A percentile compares a stretch with the other conserved stretches of the same genome.
These are phyloP conservation scores for Ardeotis arabs DNA, from an alignment of 2,113 vertebrate species.

Conservation along the genomic window DNA sequence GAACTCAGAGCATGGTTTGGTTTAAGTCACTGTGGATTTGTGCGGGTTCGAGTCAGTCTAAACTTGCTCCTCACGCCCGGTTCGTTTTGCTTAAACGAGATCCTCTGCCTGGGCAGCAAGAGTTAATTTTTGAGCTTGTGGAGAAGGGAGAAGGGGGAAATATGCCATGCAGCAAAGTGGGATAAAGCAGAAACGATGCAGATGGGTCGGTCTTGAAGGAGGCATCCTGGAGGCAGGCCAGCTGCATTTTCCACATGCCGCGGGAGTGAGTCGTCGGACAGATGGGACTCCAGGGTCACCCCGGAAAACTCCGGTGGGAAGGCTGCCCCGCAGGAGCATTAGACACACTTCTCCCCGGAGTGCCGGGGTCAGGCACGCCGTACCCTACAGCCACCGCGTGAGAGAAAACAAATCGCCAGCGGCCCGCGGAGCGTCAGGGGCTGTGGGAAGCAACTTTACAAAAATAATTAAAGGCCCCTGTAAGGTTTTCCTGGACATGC, in stretches of 20 bases:
- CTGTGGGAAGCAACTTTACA: conserved; percentile 39
- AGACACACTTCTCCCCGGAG: not conserved
- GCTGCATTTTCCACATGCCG: conserved; percentile 50
- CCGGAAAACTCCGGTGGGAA: conserved; percentile 24
- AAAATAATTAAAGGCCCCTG: conserved; percentile 28
- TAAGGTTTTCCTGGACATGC: not conserved
- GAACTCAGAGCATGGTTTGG: not conserved
- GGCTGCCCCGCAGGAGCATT: conserved; percentile 29
- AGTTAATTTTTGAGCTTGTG: not conserved
- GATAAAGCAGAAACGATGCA: conserved; percentile 36
- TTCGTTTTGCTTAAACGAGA: not conserved
- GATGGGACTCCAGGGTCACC: conserved; percentile 40
- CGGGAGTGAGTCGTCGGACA: conserved; percentile 31
- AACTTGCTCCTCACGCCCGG: not conserved
- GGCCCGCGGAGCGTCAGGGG: not conserved
- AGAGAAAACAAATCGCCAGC: conserved; percentile 49
- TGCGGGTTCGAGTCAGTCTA: not conserved
- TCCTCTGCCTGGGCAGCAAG: not conserved
- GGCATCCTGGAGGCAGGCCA: conserved; percentile 24
- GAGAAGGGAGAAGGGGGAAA: not conserved
- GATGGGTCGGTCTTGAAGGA: conserved; percentile 36
- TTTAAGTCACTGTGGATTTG: not conserved
- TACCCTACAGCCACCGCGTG: not conserved
- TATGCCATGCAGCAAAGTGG: conserved; percentile 15
- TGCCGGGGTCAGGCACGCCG: conserved; percentile 1